Evolutionary conservation across 2,888 invertebrate species (phyloP).

Genomic region (Gari tellinella): DNA sequence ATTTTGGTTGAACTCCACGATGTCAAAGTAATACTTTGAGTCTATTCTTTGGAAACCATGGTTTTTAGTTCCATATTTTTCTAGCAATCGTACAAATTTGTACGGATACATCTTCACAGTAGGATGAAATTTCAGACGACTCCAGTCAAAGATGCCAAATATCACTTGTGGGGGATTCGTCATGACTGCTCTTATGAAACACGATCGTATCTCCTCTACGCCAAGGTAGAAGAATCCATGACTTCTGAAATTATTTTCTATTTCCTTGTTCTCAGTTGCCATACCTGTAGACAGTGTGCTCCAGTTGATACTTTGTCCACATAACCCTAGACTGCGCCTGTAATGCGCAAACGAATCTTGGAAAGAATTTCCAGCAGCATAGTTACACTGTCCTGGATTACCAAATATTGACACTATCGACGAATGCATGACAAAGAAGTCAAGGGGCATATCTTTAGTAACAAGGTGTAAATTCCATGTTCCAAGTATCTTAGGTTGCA

Average conservation of each 20-base stretch:
- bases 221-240: slow-evolving; percentile 33
- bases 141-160: slow-evolving; percentile 39
- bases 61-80: slow-evolving; percentile 6
- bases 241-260: slow-evolving; percentile 21
- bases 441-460: too few relatives aligned
- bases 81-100: slow-evolving; percentile 17
- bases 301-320: slow-evolving; percentile 76
- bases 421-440: slow-evolving; percentile 72
- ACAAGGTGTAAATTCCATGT: too few relatives aligned
- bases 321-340: too few relatives aligned
- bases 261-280: slow-evolving; percentile 25
- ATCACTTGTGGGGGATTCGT: slow-evolving; percentile 16
- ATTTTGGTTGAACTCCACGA: too few relatives aligned
- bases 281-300: slow-evolving; percentile 65
- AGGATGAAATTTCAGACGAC: slow-evolving; percentile 28
- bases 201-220: slow-evolving; percentile 27
- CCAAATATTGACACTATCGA: slow-evolving; percentile 67
- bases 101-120: slow-evolving; percentile 20
- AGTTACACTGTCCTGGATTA: slow-evolving; percentile 69
- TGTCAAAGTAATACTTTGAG: slow-evolving; percentile 8
- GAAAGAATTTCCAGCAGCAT: too few relatives aligned
- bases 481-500: slow-evolving; percentile 63
- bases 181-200: slow-evolving; percentile 32
- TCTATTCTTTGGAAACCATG: slow-evolving; percentile 13
- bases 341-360: too few relatives aligned